These are phyloP conservation scores for Onychostoma macrolepis DNA, from an alignment of 2,113 vertebrate genomes.

Conservation along the genomic window DNA sequence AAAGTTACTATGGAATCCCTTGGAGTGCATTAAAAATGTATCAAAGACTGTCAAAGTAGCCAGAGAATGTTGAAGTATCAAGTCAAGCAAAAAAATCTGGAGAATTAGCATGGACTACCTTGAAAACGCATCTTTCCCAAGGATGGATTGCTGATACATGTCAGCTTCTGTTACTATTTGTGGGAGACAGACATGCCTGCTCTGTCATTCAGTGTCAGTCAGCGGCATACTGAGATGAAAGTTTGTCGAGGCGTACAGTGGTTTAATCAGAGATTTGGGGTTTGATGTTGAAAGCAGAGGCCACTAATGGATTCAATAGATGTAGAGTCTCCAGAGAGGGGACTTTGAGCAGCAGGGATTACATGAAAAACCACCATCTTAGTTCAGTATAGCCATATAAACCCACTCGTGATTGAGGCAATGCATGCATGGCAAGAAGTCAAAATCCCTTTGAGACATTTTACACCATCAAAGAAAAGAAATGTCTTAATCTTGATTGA, in stretches of 20 bases:
- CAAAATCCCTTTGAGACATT: slow-evolving; percentile 21
- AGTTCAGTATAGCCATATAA: slow-evolving; percentile 37
- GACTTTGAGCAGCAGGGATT: slow-evolving; percentile 46
- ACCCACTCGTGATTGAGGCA: slow-evolving; percentile 27
- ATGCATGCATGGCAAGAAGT: slow-evolving; percentile 29
- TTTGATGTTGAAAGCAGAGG: slow-evolving; percentile 50
- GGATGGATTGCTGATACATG: slow-evolving; percentile 19
- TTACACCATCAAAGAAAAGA: slow-evolving; percentile 20
- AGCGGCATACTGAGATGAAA: slow-evolving; percentile 33
- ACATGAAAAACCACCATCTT: slow-evolving; percentile 39
- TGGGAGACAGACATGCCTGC: slow-evolving; percentile 35
- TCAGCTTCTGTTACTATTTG: slow-evolving; percentile 24
- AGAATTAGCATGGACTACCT: slow-evolving; percentile 25
- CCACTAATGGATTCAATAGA: slow-evolving; percentile 55
- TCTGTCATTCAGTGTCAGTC: slow-evolving; percentile 35
- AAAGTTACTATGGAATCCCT: slow-evolving; percentile 3
- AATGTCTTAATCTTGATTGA: slow-evolving; percentile 33
- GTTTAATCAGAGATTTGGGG: slow-evolving; percentile 56
- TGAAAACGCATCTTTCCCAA: slow-evolving; percentile 13
- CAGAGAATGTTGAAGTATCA: background rate
- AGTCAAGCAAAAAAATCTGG: background rate
- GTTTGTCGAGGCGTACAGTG: slow-evolving; percentile 40
- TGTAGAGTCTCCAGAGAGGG: slow-evolving; percentile 43
- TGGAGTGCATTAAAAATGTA: slow-evolving; percentile 4
- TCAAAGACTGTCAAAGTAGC: slow-evolving; percentile 19